Conservation (phyloP, 2,113 vertebrate genomes). For the Colius striatus region DNA sequence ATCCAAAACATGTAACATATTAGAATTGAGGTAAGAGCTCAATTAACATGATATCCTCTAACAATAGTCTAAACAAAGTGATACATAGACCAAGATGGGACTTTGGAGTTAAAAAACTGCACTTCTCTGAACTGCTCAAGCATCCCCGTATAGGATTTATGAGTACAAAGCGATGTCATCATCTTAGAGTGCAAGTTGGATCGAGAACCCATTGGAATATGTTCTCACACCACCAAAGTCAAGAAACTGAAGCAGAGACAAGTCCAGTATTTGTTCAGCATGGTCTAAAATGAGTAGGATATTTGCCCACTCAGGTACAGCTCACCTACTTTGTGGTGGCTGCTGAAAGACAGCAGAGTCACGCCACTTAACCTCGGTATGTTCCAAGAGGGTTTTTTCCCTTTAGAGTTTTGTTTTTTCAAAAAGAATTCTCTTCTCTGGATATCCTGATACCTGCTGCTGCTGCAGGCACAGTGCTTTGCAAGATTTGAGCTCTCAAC, state of each 20-base stretch:
- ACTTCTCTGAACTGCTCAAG: not conserved
- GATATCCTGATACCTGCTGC: not conserved
- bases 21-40: not conserved
- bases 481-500: not conserved
- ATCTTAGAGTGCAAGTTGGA: not conserved
- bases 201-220: not conserved
- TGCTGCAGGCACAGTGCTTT: not conserved
- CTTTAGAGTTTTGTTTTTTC: too few species aligned
- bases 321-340: not conserved
- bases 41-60: not conserved
- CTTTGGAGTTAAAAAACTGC: not conserved
- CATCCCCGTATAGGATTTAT: not conserved
- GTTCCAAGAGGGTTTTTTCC: not conserved
- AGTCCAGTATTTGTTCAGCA: not conserved
- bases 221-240: not conserved
- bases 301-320: not conserved
- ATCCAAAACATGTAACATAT: not conserved
- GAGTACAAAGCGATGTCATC: not conserved
- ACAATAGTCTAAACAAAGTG: not conserved
- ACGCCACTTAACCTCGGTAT: too few species aligned
- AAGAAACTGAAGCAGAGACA: not conserved
- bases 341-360: not conserved
- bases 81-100: fast-evolving
- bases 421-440: not conserved
- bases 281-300: not conserved